Percentiles rank a stretch among this genome's conserved stretches.
These are phyloP conservation scores for Dione vanillae DNA, from an alignment of 2,888 invertebrate genomes.

Conservation along the genomic window DNA sequence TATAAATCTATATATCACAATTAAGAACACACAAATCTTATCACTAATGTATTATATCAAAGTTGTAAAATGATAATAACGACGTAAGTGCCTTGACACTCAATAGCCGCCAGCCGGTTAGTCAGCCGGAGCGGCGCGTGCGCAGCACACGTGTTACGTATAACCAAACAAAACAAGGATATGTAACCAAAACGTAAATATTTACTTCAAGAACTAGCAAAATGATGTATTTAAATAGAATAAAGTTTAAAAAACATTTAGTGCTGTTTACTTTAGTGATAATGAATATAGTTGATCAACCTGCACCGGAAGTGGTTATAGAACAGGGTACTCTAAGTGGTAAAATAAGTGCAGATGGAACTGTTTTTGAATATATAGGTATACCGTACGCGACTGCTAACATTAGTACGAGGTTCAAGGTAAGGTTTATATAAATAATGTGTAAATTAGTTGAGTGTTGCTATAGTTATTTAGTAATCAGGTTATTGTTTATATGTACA, in stretches of 20 bases:
- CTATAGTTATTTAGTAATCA: background rate
- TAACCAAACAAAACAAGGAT: background rate
- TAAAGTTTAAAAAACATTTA: slow-evolving; percentile 63
- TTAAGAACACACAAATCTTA: background rate
- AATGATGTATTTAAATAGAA: slow-evolving; percentile 40
- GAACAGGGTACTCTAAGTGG: slow-evolving; percentile 73
- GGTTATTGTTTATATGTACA: background rate
- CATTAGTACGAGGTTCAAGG: slow-evolving; percentile 69
- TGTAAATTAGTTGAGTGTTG: no score
- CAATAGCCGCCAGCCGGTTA: background rate
- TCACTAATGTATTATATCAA: background rate
- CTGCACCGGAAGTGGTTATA: slow-evolving; percentile 69
- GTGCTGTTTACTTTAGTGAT: slow-evolving; percentile 69
- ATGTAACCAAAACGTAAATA: background rate
- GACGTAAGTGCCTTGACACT: background rate
- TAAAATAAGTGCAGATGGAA: slow-evolving; percentile 69
- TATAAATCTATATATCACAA: background rate
- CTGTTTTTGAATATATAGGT: slow-evolving; percentile 72
- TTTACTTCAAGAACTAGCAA: background rate
- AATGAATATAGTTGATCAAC: slow-evolving; percentile 73
- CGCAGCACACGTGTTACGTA: background rate
- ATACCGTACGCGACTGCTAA: slow-evolving; percentile 73
- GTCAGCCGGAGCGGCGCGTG: slow-evolving; percentile 6
- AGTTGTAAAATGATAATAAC: background rate
- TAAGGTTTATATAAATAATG: no score